phyloP scores from a whole-genome alignment of 2,113 vertebrate species.

The Paraplagusia blochii region DNA sequence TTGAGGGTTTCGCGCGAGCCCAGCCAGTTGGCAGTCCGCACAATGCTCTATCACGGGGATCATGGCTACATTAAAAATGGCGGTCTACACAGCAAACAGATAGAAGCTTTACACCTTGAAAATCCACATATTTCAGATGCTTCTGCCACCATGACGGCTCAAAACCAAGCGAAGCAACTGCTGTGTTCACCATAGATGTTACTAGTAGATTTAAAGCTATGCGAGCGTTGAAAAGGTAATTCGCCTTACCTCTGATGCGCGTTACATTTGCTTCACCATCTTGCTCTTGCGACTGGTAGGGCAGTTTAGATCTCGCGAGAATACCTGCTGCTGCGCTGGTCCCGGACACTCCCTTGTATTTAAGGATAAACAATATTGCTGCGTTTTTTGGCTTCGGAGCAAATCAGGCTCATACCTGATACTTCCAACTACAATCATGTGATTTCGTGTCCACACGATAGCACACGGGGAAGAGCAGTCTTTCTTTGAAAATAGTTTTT shows the following conservation, averaged over 20 bases:
- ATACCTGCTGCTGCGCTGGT: slow-evolving; percentile 35
- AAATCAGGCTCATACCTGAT: background rate
- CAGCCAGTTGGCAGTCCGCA: slow-evolving; percentile 51
- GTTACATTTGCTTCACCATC: slow-evolving; percentile 81
- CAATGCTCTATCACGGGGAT: slow-evolving; percentile 71
- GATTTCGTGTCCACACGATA: slow-evolving; percentile 39
- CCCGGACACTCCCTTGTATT: slow-evolving; percentile 56
- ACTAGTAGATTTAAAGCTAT: background rate
- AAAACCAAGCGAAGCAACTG: background rate
- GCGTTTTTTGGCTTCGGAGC: background rate
- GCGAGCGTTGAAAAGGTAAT: slow-evolving; percentile 33
- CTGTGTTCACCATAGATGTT: background rate
- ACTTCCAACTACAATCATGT: background rate
- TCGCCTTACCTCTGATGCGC: slow-evolving; percentile 76
- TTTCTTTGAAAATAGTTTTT: slow-evolving; percentile 50
- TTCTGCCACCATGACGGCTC: background rate
- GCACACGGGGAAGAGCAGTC: slow-evolving; percentile 32
- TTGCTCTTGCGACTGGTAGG: slow-evolving; percentile 75
- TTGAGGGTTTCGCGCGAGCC: slow-evolving; percentile 45
- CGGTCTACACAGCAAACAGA: slow-evolving; percentile 76
- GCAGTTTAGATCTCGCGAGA: slow-evolving; percentile 74
- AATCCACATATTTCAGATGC: slow-evolving; percentile 16
- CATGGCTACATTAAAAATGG: slow-evolving; percentile 81
- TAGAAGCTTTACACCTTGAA: slow-evolving; percentile 49
- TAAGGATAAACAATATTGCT: slow-evolving; percentile 14